phyloP scores from a whole-genome alignment of 1,140 invertebrate genomes.

The Procambarus virginalis region DNA sequence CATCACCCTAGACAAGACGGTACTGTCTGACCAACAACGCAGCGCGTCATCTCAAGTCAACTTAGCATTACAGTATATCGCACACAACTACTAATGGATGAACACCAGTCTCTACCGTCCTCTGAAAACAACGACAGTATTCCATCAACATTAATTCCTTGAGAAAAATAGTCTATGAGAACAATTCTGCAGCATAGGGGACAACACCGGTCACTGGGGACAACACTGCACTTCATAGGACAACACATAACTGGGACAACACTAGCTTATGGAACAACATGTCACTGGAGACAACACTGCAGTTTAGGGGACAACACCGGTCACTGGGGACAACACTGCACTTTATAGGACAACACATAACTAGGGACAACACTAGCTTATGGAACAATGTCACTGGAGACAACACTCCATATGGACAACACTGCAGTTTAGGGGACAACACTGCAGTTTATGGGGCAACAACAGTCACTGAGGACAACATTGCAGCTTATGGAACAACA shows the following conservation, averaged over 20 bases:
- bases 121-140: no score
- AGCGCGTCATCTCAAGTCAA: no score
- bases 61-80: no score
- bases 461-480: neutral
- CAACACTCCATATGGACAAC: neutral
- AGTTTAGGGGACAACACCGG: neutral
- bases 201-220: neutral
- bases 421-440: neutral
- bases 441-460: neutral
- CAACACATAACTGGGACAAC: no score
- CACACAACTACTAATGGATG: neutral
- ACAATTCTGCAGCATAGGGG: neutral
- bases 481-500: neutral
- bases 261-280: neutral
- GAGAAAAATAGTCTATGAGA: no score
- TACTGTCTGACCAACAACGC: no score
- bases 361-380: neutral
- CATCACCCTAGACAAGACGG: no score
- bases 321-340: neutral
- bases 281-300: neutral
- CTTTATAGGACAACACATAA: no score
- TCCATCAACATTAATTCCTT: no score
- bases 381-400: neutral
- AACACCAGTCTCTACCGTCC: neutral
- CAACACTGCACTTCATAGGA: no score